Conservation (phyloP, 2,113 vertebrate species). For the Dromaius novaehollandiae region DNA sequence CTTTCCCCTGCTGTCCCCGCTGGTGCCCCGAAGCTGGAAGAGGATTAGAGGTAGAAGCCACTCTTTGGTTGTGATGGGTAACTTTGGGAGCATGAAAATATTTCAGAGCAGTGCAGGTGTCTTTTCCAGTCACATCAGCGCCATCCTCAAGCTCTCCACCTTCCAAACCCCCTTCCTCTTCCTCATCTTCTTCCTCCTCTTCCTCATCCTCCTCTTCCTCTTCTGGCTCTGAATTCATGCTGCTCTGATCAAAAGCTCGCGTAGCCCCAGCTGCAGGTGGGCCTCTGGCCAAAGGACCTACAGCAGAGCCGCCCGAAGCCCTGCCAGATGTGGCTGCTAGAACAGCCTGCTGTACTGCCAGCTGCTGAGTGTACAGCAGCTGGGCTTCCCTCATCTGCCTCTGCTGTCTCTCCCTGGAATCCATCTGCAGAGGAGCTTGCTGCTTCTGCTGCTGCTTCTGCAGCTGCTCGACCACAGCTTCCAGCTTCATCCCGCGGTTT, state of each 20-base stretch:
- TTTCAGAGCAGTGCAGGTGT: constrained; percentile 69
- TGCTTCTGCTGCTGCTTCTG: constrained; percentile 89
- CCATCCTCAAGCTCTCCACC: constrained; percentile 67
- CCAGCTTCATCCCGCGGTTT: constrained; percentile 83
- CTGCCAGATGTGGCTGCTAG: constrained; percentile 80
- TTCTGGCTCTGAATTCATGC: constrained; percentile 81
- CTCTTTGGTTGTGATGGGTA: constrained; percentile 72
- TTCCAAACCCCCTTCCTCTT: constrained; percentile 71
- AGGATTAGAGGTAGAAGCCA: constrained; percentile 61
- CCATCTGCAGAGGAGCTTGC: constrained; percentile 84
- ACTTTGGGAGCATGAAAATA: constrained; percentile 85
- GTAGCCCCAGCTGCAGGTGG: constrained; percentile 61
- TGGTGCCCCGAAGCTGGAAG: constrained; percentile 24
- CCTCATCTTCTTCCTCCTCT: constrained; percentile 76
- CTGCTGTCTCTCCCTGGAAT: constrained; percentile 82
- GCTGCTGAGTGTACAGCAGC: constrained; percentile 86
- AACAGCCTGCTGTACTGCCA: constrained; percentile 84
- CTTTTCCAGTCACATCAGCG: constrained; percentile 57
- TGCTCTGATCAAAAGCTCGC: constrained; percentile 66
- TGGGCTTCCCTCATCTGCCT: constrained; percentile 86
- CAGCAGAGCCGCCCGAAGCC: constrained; percentile 61
- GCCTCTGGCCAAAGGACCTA: constrained; percentile 74
- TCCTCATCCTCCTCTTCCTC: constrained; percentile 84
- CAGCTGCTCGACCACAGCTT: constrained; percentile 91
- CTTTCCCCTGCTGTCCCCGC: constrained; percentile 74